Base-by-base conservation (phyloP, 1,140 invertebrate species). In the Octopus bimaculoides region DNA sequence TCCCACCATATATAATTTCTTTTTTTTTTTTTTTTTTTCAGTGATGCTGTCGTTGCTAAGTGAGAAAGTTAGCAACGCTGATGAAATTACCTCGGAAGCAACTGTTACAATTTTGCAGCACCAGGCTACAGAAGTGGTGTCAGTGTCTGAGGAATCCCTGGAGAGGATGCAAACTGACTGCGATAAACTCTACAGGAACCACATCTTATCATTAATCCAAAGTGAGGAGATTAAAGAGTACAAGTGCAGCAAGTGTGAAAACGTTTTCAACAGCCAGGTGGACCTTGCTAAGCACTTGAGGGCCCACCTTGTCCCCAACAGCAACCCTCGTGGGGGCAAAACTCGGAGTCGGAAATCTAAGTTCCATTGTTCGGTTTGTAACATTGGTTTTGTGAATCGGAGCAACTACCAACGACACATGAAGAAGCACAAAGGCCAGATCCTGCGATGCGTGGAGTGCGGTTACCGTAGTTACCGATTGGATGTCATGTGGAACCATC, bases 241-340 rank as follows among this genome's bases (percentile, higher is more conserved):
- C 73, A 80, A 81, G 6, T 87, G 86, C 69, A 82, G 81, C 61
- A 78, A 82, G 3, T 87, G 86, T 79, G 80, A 81, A 0, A 52
- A 83, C 26, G 79, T 77, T 4, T 87, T 87, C 77, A 74, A 81
- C 4, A 82, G 77, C 9, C 83, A 85, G 54, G 79, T 80, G 52
- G 79, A 83, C 10, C 81, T 86, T 55, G 86, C 82, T 6, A 82
- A 83, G 20, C 86, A 87, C 81, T 80, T 87, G 5, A 78, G 85
- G 26, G 82, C 82, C 54, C 86, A 87, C 74, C 78, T 87, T 3
- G 77, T 83, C 52, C 83, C 85, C 73, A 79, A 77, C 20, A n/a
- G 20, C 26, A 17, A 14, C 14, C 5, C 26, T 26, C 74, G 74
- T 52, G 5, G 6, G 4, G 52, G 41, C 14, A 75, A 53, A 75